phyloP scores from a whole-genome alignment of 1,140 invertebrate genomes.

The Aphelenchoides avenae region DNA sequence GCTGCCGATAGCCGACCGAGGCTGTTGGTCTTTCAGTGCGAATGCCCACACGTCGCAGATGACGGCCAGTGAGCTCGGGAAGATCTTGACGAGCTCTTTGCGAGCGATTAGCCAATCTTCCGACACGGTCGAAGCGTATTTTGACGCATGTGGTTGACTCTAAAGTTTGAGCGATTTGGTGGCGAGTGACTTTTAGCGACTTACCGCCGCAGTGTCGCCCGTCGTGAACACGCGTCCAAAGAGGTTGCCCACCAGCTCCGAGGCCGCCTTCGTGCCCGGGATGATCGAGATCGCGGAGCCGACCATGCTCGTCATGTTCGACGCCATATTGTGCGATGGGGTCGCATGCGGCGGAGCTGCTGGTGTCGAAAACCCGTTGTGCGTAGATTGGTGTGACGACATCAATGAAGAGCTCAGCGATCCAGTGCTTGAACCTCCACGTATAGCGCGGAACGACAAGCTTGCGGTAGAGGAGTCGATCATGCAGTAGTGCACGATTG shows the following conservation, averaged over 20 bases:
- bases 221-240: slow-evolving; percentile 57
- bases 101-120: slow-evolving; percentile 32
- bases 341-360: slow-evolving; percentile 1
- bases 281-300: slow-evolving; percentile 52
- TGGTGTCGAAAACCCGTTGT: not conserved
- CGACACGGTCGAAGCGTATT: slow-evolving; percentile 16
- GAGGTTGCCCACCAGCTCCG: slow-evolving; percentile 73
- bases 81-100: slow-evolving; percentile 38
- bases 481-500: slow-evolving; percentile 78
- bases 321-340: slow-evolving; percentile 3
- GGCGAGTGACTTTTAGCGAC: not conserved
- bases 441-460: slow-evolving; percentile 19
- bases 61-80: slow-evolving; percentile 39
- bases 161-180: slow-evolving; percentile 8
- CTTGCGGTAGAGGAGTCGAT: slow-evolving; percentile 65
- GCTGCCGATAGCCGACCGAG: slow-evolving; percentile 41
- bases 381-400: slow-evolving; percentile 3
- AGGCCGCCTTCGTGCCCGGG: slow-evolving; percentile 45
- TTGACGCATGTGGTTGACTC: slow-evolving; percentile 1
- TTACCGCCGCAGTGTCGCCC: slow-evolving; percentile 14
- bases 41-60: slow-evolving; percentile 41
- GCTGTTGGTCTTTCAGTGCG: slow-evolving; percentile 10
- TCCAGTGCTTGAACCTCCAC: slow-evolving; percentile 32
- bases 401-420: slow-evolving; percentile 47
- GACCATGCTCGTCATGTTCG: slow-evolving; percentile 42